Evolutionary conservation across 2,797 vertebrate species (phyloP), one percentile per base, ranked within the genome.

Genomic region (Myotis findleyi): DNA sequence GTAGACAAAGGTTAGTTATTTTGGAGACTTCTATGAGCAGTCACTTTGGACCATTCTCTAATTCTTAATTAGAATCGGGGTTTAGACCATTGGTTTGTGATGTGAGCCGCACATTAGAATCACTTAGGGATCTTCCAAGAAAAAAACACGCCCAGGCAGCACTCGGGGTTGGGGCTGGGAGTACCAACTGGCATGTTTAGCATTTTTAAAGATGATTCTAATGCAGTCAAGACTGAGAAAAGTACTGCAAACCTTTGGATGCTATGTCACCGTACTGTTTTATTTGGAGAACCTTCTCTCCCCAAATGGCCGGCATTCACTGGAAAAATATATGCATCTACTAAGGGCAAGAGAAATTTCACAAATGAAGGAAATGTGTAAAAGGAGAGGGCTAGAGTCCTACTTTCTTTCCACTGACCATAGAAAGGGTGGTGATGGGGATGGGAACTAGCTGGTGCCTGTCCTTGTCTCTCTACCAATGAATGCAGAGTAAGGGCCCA

Each of bases 21-120:
- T 89, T 96, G 23, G 12, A 57, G 47, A 89, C 9, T 51, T 80
- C 47, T 33, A 2, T 59, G 77, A 90, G 64, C 79, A 59, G 20
- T 72, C 69, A 77, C 1, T 41, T 64, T 80, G 25, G 41, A 12
- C 5, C 27, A 69, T 59, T 53, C 33, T 79, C 69, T 77, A 77
- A 84, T 62, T 64, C 38, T 27, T 20, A 13, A 7, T 82, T 53
- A 25, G 18, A 59, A 18, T 11, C 79, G 2, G 33, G 23, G 12
- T 13, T 76, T 57, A 49, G 9, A 23, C 3, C 5, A 55, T 21
- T 21, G 1, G 20, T 73, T 53, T 76, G 23, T 49, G 47, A 41
- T 4, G 30, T 1, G 9, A 21, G 7, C 16, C 72, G 8, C 25
- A 83, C 6, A 25, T 33, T 41, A 62, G 38, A 93, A 73, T n/a